Conservation (phyloP, 2,888 invertebrate genomes). For the Sarcophaga caerulescens region DNA sequence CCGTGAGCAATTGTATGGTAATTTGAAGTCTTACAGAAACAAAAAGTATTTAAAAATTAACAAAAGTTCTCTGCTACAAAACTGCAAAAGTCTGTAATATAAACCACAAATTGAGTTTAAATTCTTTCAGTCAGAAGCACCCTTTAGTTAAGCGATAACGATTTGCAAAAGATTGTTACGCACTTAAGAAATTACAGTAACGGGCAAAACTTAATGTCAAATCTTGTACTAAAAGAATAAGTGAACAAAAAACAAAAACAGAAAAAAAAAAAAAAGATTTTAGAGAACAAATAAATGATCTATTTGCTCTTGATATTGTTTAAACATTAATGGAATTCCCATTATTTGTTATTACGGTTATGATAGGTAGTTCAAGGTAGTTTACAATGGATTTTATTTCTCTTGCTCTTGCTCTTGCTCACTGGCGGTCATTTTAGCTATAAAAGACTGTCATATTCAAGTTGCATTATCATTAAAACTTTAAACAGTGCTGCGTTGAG, state of each 20-base stretch:
- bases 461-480: neutral
- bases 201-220: neutral
- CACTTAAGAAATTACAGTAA: constrained; percentile 12
- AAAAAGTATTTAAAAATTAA: too few relatives aligned
- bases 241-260: neutral
- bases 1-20: too few relatives aligned
- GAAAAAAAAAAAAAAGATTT: too few relatives aligned
- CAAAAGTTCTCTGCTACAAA: too few relatives aligned
- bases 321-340: neutral
- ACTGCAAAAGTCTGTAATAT: too few relatives aligned
- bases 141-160: neutral
- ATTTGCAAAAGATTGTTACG: neutral
- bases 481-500: neutral
- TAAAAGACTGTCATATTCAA: neutral
- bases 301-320: neutral
- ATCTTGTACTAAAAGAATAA: neutral
- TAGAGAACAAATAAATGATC: neutral
- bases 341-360: neutral
- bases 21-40: too few relatives aligned
- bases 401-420: too few relatives aligned
- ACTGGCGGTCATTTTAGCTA: neutral
- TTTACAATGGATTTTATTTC: neutral
- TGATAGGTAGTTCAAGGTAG: constrained; percentile 9
- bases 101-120: too few relatives aligned
- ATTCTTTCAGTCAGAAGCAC: too few relatives aligned